Evolutionary conservation across 2,113 vertebrate species (phyloP).

Genomic region (Protobothrops mucrosquamatus): DNA sequence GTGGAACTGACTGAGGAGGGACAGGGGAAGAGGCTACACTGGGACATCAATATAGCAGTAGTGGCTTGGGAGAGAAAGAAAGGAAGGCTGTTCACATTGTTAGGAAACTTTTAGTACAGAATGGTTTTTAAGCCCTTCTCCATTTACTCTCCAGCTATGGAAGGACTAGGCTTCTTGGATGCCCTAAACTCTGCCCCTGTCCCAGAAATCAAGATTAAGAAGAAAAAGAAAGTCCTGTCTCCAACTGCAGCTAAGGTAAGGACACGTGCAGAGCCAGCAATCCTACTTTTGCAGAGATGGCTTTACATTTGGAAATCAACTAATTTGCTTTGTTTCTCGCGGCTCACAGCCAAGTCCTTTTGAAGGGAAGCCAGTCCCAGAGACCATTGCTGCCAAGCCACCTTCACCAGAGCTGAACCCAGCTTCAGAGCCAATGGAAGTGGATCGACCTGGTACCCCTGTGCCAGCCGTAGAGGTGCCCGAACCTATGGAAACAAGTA

Average conservation of each 20-base stretch:
- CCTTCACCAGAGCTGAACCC: constrained; percentile 80
- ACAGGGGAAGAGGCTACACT: not conserved
- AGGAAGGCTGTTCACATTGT: not conserved
- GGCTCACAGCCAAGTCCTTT: constrained; percentile 79
- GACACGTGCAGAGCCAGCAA: not conserved
- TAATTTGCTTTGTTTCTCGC: not conserved
- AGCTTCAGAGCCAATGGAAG: constrained; percentile 74
- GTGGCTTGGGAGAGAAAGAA: not conserved
- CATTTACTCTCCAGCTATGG: constrained; percentile 79
- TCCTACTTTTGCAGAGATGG: accelerated
- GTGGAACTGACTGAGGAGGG: not conserved
- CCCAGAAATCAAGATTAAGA: constrained; percentile 94
- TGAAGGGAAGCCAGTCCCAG: constrained; percentile 77
- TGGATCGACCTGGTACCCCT: constrained; percentile 85
- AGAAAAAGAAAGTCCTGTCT: constrained; percentile 91
- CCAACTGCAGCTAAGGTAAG: constrained; percentile 88
- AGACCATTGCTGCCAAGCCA: constrained; percentile 74
- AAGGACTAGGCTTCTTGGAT: constrained; percentile 89
- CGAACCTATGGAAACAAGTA: constrained; percentile 81
- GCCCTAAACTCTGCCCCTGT: constrained; percentile 94
- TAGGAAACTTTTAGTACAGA: not conserved
- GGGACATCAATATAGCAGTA: not conserved
- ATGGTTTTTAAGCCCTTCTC: not conserved
- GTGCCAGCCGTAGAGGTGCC: constrained; percentile 83
- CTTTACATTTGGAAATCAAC: not conserved